Base-by-base conservation (phyloP, 1,140 invertebrate species). In the Anastatus disparis region DNA sequence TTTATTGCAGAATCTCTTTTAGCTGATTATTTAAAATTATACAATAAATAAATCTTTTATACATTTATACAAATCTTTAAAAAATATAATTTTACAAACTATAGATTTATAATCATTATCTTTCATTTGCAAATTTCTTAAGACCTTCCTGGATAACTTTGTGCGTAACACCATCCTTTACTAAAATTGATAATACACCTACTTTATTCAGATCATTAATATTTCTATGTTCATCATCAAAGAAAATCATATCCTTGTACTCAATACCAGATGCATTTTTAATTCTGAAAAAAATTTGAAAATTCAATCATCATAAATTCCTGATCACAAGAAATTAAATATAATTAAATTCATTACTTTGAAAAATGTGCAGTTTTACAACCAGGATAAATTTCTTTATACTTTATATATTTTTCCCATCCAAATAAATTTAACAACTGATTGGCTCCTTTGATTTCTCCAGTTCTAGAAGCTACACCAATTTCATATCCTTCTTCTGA, bases 381-480 rank as follows among this genome's bases (percentile, higher is more conserved):
- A 20, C 92, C 92, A 29, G 93, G 92, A 86, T 91, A 93, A 70
- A 94, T 94, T 85, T 94, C 90, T 78, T 89, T 89, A 74, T 91
- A 91, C 20, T 85, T 85, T 74, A 94, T 90, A 82, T 90, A 93
- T 76, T 90, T 87, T 17, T 92, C 82, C 92, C 92, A 94, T 24
- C 87, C 87, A 79, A 93, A 92, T 27, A 93, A 81, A 13, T 89
- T 70, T 6, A 93, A 71, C n/a, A 94, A 82, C 71, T 91, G 87
- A 61, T 89, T 86, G 2, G 92, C 93, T 46, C 90, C 92, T 40
- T 84, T 65, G 63, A 89, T 88, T 84, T 91, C 90, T 40, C 85
- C 79, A 6, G 93, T 93, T 75, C 93, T 86, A 40, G 91, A 93
- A 26, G 91, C 91, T 13, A 91, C 81, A 38, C 85, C 90, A 64